A percentile compares a stretch with the other conserved stretches of the same genome.
phyloP scores from a whole-genome alignment of 1,140 invertebrate genomes.

The Orius insidiosus region DNA sequence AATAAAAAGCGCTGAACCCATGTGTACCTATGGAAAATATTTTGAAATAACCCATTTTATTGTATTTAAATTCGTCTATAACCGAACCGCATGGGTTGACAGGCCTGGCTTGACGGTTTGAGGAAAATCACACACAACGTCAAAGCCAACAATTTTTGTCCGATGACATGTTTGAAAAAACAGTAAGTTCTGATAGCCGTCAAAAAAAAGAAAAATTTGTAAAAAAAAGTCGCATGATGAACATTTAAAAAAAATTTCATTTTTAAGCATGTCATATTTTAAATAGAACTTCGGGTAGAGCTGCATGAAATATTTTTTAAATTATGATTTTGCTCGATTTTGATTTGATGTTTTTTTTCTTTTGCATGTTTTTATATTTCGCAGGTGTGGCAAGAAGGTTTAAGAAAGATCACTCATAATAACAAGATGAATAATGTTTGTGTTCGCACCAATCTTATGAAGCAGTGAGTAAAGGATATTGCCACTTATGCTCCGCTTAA shows the following conservation, averaged over 20 bases:
- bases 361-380: constrained; percentile 16
- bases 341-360: constrained; percentile 10
- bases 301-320: too few species aligned
- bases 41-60: not conserved
- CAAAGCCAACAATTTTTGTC: constrained; percentile 97
- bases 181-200: constrained; percentile 65
- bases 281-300: too few species aligned
- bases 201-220: not conserved
- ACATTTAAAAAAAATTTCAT: not conserved
- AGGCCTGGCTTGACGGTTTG: constrained; percentile 90
- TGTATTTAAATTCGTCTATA: constrained; percentile 1
- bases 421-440: constrained; percentile 95
- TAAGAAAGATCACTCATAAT: constrained; percentile 85
- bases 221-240: constrained; percentile 5
- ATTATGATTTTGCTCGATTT: not conserved
- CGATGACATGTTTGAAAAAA: constrained; percentile 96
- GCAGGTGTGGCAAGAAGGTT: constrained; percentile 79
- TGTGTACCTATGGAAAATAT: too few species aligned
- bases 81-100: constrained; percentile 23
- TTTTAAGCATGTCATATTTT: not conserved
- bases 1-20: too few species aligned
- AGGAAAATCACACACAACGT: constrained; percentile 93
- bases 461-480: constrained; percentile 67
- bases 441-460: constrained; percentile 85
- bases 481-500: not conserved